Base-by-base conservation (phyloP, 2,797 vertebrate genomes). In the Phalloptychus januarius region DNA sequence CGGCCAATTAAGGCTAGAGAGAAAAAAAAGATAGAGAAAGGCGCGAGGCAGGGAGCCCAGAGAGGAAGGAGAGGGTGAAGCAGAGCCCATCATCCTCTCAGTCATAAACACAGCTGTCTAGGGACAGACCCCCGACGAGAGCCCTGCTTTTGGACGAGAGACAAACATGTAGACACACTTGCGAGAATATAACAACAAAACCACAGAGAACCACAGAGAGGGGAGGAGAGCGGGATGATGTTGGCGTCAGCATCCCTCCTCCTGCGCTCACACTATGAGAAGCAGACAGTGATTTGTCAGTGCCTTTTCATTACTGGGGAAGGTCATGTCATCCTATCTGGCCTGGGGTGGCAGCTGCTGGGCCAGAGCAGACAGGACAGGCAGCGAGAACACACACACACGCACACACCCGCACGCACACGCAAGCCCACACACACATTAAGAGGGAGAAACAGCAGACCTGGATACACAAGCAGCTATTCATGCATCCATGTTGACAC, bases 261-360 rank as follows among this genome's bases (percentile, higher is more conserved):
- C 75, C 45, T 76, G 67, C 42, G 38, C 70, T 45, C 28, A 82
- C 85, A 87, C 82, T 85, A 63, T 79, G 89, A 92, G 90, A 80
- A 87, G 87, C 89, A 91, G 90, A 93, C 89, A 93, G 88, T 90
- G 90, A 93, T 94, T 94, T 91, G 90, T 93, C 92, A 89, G 86
- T 91, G 91, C 83, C 92, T 93, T 94, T 92, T 94, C 94, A 94
- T 94, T 93, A 90, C 79, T 81, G 79, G 87, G 81, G 88, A 94
- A 93, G 93, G 93, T 95, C 93, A 83, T 89, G 91, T 94, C 93
- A 93, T 83, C 90, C 93, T 90, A 91, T 94, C 94, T 93, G 85
- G 83, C 88, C 93, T 80, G 84, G 87, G 88, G 85, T 90, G 90
- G 89, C 93, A 93, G 93, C 92, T 93, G 93, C 88, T 91, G 90